phyloP scores from a whole-genome alignment of 2,888 invertebrate species.

The Brachypalpus laphriformis region DNA sequence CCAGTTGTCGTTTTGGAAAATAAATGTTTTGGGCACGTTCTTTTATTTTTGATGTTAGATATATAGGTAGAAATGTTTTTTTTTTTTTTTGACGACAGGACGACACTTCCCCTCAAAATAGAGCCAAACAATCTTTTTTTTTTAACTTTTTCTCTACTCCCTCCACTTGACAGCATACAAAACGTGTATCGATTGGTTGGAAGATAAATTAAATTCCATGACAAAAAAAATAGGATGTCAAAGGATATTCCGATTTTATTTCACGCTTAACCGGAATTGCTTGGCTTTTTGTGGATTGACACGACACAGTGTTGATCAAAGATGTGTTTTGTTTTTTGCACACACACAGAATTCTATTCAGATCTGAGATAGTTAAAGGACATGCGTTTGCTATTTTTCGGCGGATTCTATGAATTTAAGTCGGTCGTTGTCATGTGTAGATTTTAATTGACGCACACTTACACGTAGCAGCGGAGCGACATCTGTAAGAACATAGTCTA shows the following conservation, averaged over 20 bases:
- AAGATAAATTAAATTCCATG: constrained; percentile 13
- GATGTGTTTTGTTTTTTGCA: neutral
- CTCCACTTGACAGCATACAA: constrained; percentile 23
- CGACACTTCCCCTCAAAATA: neutral
- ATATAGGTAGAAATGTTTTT: neutral
- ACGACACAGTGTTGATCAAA: constrained; percentile 1
- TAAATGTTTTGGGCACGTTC: constrained; percentile 32
- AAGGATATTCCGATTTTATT: constrained; percentile 31
- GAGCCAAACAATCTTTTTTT: constrained; percentile 36
- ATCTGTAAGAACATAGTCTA: constrained; percentile 13
- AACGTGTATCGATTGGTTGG: constrained; percentile 22
- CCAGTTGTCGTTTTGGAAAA: constrained; percentile 34
- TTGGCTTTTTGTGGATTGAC: neutral
- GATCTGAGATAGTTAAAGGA: neutral
- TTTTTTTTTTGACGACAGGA: neutral
- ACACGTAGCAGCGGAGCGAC: neutral
- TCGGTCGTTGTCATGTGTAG: constrained; percentile 11
- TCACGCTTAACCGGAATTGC: constrained; percentile 22
- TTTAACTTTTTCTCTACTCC: constrained; percentile 1
- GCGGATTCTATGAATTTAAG: constrained; percentile 22
- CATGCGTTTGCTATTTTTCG: constrained; percentile 32
- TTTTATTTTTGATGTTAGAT: neutral
- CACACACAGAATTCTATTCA: neutral
- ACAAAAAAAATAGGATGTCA: neutral
- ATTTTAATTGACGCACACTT: constrained; percentile 43